A percentile compares a stretch with the other conserved stretches of the same genome.
Evolutionary conservation across 2,888 invertebrate genomes (phyloP).

Genomic region (Caenorhabditis imperialis): DNA sequence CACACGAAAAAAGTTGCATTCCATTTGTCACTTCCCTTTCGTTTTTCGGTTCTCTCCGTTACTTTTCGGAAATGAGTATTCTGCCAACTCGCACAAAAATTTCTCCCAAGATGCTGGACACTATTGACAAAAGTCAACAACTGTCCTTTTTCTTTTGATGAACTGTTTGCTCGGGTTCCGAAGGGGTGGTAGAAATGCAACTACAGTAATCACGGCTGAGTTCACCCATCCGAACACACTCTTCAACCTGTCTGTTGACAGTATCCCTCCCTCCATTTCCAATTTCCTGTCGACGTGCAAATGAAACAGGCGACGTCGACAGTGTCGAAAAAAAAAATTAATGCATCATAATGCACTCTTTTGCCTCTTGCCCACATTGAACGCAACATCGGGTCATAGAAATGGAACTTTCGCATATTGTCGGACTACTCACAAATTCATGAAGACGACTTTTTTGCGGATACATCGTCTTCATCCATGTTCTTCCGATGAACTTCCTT

Average conservation of each 20-base stretch:
- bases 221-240: conserved; percentile 26
- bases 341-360: conserved; percentile 57
- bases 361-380: conserved; percentile 33
- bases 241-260: no score
- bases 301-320: conserved; percentile 5
- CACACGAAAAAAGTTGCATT: conserved; percentile 38
- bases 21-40: conserved; percentile 42
- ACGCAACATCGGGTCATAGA: conserved; percentile 41
- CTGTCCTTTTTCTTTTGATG: neutral
- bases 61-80: conserved; percentile 53
- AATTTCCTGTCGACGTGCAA: conserved; percentile 36
- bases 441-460: conserved; percentile 22
- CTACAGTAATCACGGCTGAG: conserved; percentile 41
- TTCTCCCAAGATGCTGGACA: conserved; percentile 41
- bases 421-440: conserved; percentile 34
- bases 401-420: conserved; percentile 43
- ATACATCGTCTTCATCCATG: neutral
- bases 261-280: conserved; percentile 15
- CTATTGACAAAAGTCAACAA: conserved; percentile 43
- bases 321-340: conserved; percentile 37
- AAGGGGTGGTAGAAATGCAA: neutral
- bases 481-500: neutral
- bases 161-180: conserved; percentile 13
- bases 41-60: conserved; percentile 22
- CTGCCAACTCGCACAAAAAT: conserved; percentile 34